phyloP scores from a whole-genome alignment of 2,888 invertebrate species.

The Brachyopa scutellaris region DNA sequence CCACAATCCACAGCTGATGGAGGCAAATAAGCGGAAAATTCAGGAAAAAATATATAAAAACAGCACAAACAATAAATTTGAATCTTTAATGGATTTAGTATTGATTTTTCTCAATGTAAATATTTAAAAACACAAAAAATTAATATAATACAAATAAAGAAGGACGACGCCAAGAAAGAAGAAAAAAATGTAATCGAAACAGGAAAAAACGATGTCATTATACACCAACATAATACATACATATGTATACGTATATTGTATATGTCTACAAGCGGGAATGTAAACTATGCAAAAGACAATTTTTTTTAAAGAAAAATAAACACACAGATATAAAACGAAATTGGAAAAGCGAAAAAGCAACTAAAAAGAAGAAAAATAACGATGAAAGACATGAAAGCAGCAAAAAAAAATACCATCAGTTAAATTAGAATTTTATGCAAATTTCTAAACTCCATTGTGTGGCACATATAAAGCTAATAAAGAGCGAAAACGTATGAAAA shows the following conservation, averaged over 20 bases:
- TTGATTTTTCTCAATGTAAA: constrained; percentile 35
- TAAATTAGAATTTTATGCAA: constrained; percentile 73
- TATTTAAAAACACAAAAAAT: background rate
- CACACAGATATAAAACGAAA: constrained; percentile 43
- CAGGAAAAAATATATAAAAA: background rate
- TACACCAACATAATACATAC: background rate
- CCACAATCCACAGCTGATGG: constrained; percentile 17
- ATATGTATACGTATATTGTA: background rate
- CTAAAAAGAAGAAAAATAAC: constrained; percentile 2
- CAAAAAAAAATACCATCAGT: constrained; percentile 45
- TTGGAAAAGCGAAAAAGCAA: constrained; percentile 39
- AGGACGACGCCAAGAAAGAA: constrained; percentile 19
- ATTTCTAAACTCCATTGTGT: constrained; percentile 56
- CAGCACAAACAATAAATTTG: constrained; percentile 4
- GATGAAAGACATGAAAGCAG: constrained; percentile 13
- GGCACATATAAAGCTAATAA: constrained; percentile 19
- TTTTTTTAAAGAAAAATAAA: constrained; percentile 34
- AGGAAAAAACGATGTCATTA: constrained; percentile 1
- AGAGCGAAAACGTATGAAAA: background rate
- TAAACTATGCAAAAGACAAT: constrained; percentile 41
- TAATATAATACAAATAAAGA: constrained; percentile 22
- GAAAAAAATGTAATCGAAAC: constrained; percentile 25
- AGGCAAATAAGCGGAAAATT: constrained; percentile 11
- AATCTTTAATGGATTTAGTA: constrained; percentile 17
- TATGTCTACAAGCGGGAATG: background rate